Conservation (phyloP, 2,113 vertebrate genomes). For the Phainopepla nitens region DNA sequence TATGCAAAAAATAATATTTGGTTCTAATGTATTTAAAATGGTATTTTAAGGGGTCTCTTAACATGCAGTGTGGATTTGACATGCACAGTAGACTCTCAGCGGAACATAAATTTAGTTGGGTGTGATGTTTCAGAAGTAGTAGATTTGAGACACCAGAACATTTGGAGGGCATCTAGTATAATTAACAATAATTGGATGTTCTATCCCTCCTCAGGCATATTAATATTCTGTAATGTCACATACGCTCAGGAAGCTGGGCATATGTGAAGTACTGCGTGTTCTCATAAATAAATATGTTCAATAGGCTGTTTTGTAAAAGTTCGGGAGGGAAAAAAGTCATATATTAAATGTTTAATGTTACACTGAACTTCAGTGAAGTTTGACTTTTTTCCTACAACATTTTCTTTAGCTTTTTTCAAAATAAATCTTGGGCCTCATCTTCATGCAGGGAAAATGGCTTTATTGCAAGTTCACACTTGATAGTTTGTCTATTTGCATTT, state of each 20-base stretch:
- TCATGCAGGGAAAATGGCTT: neutral
- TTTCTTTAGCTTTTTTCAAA: neutral
- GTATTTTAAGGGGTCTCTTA: neutral
- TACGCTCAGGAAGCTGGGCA: neutral
- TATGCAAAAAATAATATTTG: neutral
- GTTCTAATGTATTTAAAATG: neutral
- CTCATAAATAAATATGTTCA: slow-evolving; percentile 25
- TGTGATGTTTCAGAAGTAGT: neutral
- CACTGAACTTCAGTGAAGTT: neutral
- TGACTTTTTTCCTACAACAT: neutral
- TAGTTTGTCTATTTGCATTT: neutral
- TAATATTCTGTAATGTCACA: neutral
- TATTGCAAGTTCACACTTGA: neutral
- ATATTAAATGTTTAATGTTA: neutral
- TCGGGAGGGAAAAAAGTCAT: neutral
- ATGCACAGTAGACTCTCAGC: neutral
- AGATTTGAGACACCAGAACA: neutral
- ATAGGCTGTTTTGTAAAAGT: neutral
- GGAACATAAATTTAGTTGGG: neutral
- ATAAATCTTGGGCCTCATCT: neutral
- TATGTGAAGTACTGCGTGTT: slow-evolving; percentile 33
- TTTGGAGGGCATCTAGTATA: neutral
- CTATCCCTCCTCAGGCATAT: neutral
- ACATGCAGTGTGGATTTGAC: neutral
- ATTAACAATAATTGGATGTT: neutral